Evolutionary conservation across 2,113 vertebrate genomes (phyloP), one percentile per base, ranked within the genome.

Genomic region (Festucalex cinctus): DNA sequence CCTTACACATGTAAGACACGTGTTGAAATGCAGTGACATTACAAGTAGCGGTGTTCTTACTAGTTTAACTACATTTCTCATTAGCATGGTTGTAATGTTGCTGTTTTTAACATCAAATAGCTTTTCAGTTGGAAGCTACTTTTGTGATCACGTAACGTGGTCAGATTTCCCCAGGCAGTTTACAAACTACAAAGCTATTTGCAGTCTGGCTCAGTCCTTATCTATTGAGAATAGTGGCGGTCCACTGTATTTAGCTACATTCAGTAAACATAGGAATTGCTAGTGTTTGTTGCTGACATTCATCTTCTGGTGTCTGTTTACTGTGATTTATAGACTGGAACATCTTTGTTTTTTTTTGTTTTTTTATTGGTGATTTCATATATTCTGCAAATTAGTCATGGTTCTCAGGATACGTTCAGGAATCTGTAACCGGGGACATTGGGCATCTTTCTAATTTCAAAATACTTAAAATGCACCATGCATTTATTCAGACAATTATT

Each of bases 21-120:
- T 28, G 12, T 54, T 26, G 9, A 56, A 26, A 75, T 73, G 32
- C 54, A 68, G 48, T 6, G 10, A 53, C n/a, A 24, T 56, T 16
- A 26, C 13, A 28, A 26, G 51, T 14, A 51, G 20, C 8, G 9
- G 20, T 22, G 48, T 6, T 22, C 20, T 51, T 51, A n/a, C 48
- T 51, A 51, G 20, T 51, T 51, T n/a, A 22, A 51, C 48, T 53
- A 53, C 2, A 53, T 53, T 19, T 24, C n/a, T 53, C 49, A 53
- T 9, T 53, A 53, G 3, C 4, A 10, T 53, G 49, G 49, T 10
- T 51, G 48, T 51, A 51, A 51, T 51, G 48, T 49, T 53, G n/a
- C n/a, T n/a, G n/a, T 53, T 53, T 53, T 53, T 2, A 53, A 22
- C 22, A 24, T 24, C n/a, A 53, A 22, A 53, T 24, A 53, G 44